Evolutionary conservation across 2,113 vertebrate species (phyloP).

Genomic region (Paradoxurus hermaphroditus): DNA sequence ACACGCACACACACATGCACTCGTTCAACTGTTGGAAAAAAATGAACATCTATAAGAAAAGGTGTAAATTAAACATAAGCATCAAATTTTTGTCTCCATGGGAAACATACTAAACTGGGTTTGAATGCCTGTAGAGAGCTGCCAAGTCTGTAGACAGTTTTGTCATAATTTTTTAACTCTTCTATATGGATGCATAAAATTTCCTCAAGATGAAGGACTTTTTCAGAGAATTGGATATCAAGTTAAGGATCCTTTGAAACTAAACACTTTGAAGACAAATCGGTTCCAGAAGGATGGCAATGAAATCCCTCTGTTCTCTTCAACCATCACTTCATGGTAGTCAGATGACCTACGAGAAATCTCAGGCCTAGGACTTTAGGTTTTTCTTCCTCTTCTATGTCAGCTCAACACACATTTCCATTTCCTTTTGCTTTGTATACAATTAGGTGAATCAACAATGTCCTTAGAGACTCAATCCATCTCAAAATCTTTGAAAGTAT

Average conservation of each 20-base stretch:
- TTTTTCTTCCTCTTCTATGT: neutral
- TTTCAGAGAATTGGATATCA: conserved; percentile 48
- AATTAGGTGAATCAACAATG: conserved; percentile 6
- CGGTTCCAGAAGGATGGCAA: conserved; percentile 71
- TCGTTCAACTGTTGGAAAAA: neutral
- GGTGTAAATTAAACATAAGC: neutral
- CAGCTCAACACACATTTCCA: neutral
- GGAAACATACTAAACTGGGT: neutral
- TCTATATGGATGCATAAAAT: conserved; percentile 39
- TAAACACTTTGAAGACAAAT: conserved; percentile 72
- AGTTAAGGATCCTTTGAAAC: conserved; percentile 70
- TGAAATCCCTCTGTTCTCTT: conserved; percentile 67
- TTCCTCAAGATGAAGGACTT: conserved; percentile 61
- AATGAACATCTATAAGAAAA: neutral
- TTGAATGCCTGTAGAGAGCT: neutral
- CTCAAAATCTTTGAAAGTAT: conserved; percentile 17
- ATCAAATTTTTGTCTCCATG: neutral
- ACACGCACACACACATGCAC: neutral
- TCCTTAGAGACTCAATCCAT: conserved; percentile 3
- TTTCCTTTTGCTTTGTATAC: neutral
- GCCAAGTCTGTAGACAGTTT: neutral
- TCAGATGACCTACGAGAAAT: conserved; percentile 17
- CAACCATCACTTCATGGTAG: neutral
- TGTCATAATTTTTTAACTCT: conserved; percentile 38
- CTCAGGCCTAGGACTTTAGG: neutral